A percentile compares a stretch with the other conserved stretches of the same genome.
Conservation (phyloP, 2,888 invertebrate genomes). For the Habroteleia sp. region DNA sequence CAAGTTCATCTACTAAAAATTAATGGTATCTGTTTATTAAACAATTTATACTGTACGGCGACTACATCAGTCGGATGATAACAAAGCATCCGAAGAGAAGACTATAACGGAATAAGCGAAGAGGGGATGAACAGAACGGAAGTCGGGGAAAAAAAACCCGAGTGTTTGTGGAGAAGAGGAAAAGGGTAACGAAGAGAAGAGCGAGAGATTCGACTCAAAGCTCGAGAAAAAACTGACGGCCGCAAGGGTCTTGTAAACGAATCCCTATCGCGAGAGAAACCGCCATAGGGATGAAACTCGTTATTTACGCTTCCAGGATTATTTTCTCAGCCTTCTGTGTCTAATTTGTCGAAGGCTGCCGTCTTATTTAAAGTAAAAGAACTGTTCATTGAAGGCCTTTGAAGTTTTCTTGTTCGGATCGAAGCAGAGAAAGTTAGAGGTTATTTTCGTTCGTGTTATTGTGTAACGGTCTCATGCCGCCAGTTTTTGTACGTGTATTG, state of each 20-base stretch:
- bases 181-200: constrained; percentile 17
- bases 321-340: constrained; percentile 38
- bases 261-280: too few species aligned
- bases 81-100: constrained; percentile 23
- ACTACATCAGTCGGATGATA: constrained; percentile 9
- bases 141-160: background rate
- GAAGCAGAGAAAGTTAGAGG: constrained; percentile 21
- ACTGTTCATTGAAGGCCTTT: constrained; percentile 29
- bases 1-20: too few species aligned
- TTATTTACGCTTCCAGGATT: constrained; percentile 65
- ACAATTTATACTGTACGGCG: too few species aligned
- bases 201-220: constrained; percentile 24
- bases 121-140: background rate
- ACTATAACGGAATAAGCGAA: constrained; percentile 12
- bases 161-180: background rate
- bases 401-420: constrained; percentile 33
- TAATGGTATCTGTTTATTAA: too few species aligned
- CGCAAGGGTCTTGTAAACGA: constrained; percentile 63
- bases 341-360: constrained; percentile 46
- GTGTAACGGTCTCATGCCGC: constrained; percentile 13
- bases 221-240: constrained; percentile 34
- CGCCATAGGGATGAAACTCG: constrained; percentile 66
- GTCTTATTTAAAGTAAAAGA: constrained; percentile 36
- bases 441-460: constrained; percentile 40
- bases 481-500: constrained; percentile 18